Percentiles rank a stretch among this genome's conserved stretches.
Conservation (phyloP, 1,140 invertebrate genomes). For the Charaxes varanes region DNA sequence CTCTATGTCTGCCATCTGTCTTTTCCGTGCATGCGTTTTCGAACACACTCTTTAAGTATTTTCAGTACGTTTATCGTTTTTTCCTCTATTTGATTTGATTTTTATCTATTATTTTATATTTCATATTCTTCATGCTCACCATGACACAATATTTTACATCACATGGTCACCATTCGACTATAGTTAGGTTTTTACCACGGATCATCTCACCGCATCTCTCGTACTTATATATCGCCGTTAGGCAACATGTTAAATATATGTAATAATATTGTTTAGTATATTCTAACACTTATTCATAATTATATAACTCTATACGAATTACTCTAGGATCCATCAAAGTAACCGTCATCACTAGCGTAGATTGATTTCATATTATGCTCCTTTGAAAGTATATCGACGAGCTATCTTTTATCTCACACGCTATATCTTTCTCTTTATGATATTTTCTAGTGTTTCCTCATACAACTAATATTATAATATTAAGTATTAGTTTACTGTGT, state of each 20-base stretch:
- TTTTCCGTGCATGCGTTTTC: conserved; percentile 53
- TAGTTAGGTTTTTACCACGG: conserved; percentile 17
- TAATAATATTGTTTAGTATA: conserved; percentile 33
- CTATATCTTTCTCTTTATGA: conserved; percentile 47
- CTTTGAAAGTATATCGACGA: conserved; percentile 37
- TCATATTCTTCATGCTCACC: conserved; percentile 63
- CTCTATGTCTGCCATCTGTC: conserved; percentile 48
- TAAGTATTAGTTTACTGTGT: conserved; percentile 36
- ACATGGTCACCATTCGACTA: conserved; percentile 19
- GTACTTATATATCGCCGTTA: conserved; percentile 28
- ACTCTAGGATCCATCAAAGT: conserved; percentile 48
- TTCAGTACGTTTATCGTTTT: conserved; percentile 36
- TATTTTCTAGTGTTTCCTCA: conserved; percentile 45
- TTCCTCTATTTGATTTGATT: conserved; percentile 43
- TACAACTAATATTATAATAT: conserved; percentile 38
- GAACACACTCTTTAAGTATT: conserved; percentile 34
- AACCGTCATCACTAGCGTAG: conserved; percentile 53
- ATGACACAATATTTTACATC: conserved; percentile 40
- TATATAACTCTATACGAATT: conserved; percentile 25
- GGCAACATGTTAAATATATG: conserved; percentile 27
- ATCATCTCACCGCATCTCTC: conserved; percentile 30
- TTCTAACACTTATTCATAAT: conserved; percentile 26
- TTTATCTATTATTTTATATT: conserved; percentile 46
- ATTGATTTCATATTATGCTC: conserved; percentile 42
- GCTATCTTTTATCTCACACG: conserved; percentile 54